Base-by-base conservation (phyloP, 1,140 invertebrate species). In the Hypsibius dujardini region DNA sequence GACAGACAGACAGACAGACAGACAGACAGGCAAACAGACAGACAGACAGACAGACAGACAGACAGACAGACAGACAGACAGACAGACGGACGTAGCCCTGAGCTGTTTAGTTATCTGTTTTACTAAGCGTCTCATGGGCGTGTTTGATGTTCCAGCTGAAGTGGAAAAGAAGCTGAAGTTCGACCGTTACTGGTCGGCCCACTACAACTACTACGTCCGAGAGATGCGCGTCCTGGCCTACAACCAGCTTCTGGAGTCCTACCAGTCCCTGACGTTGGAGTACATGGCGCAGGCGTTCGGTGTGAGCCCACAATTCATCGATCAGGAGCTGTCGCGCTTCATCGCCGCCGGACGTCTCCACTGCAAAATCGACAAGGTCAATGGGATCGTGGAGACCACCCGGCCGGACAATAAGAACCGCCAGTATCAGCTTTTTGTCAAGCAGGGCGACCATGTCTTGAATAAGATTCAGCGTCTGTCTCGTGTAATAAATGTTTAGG, bases 251-350 rank as follows among this genome's bases (percentile, higher is more conserved):
- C 80, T 99, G 47, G 90, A 96, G 79, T 96, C 94, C 0, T 98
- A 98, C 77, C 86, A 91, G 74, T 95, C 92, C 74, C 83, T 98
- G 42, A 95, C 92, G 2, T 82, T 98, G 3, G 86, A 91, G 74
- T 97, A 97, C 78, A 98, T 99, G 88, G 92, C 95, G 1, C 86
- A 91, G 76, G 87, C 93, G 15, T 99, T 99, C 83, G 95, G 95
- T 47, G 93, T 98, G 12, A 90, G 91, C 15, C 83, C 88, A 7
- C 88, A 89, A 73, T 98, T 94, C 76, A 87, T 98, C 75, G 95
- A 98, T 80, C 86, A 90, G 75, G 88, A 90, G 79, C 77, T 93
- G 47, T 88, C 86, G 69, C 86, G 92, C 72, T 97, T 95, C 79
- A 98, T 98, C 75, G 92, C 94, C 50, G 89, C 92, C 70, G 95